These are phyloP conservation scores for Manacus vitellinus DNA, from an alignment of 2,113 vertebrate genomes.

Conservation along the genomic window DNA sequence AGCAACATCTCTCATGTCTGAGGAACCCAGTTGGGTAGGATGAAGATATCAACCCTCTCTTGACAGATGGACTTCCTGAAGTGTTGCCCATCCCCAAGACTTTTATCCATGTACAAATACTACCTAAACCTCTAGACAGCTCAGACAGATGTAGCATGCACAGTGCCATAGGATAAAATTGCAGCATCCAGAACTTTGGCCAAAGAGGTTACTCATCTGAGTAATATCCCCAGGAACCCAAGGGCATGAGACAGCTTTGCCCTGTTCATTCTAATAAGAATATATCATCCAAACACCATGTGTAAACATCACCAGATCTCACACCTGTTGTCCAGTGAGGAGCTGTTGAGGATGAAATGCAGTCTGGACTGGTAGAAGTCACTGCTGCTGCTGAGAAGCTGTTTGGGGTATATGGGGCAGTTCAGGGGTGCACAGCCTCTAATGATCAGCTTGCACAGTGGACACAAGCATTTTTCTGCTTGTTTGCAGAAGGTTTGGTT, in stretches of 20 bases:
- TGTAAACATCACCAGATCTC: not conserved
- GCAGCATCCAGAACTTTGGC: not conserved
- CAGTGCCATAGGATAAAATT: not conserved
- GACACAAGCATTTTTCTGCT: not conserved
- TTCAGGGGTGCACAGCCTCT: not conserved
- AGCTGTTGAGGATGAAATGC: not conserved
- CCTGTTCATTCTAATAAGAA: not conserved
- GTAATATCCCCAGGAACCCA: not conserved
- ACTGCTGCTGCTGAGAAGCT: not conserved
- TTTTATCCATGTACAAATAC: not conserved
- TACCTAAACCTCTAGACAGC: not conserved
- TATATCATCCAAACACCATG: not conserved
- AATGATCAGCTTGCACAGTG: not conserved
- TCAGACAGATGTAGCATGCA: not conserved
- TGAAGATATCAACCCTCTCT: not conserved
- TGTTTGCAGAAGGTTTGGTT: not conserved
- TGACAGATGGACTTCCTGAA: not conserved
- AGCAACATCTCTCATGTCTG: not conserved
- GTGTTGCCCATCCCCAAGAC: not conserved
- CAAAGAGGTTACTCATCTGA: not conserved
- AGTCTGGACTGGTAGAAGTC: not conserved
- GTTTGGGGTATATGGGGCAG: not conserved
- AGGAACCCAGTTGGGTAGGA: not conserved
- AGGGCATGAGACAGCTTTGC: not conserved
- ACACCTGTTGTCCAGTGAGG: not conserved